Percentiles rank a stretch among this genome's conserved stretches.
These are phyloP conservation scores for Macrophya alboannulata DNA, from an alignment of 2,888 invertebrate genomes.

Conservation along the genomic window DNA sequence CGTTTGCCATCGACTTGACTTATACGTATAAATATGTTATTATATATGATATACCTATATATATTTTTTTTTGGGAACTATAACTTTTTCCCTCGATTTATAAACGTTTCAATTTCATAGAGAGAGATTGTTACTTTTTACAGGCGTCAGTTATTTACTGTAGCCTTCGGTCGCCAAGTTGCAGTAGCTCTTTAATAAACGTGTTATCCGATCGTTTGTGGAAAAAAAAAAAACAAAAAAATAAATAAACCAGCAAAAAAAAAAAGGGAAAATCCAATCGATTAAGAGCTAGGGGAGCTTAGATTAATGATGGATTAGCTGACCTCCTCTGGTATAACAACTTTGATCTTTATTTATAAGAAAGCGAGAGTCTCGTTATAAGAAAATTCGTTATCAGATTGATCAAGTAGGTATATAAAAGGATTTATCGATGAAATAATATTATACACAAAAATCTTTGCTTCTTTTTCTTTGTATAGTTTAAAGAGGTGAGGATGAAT, in stretches of 20 bases:
- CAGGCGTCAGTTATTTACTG: neutral
- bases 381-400: neutral
- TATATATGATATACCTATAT: no score
- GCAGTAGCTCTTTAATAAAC: neutral
- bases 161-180: neutral
- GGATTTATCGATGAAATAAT: neutral
- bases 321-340: constrained; percentile 16
- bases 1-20: constrained; percentile 2
- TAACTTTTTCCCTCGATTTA: neutral
- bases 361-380: constrained; percentile 1
- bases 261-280: neutral
- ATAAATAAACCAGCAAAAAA: no score
- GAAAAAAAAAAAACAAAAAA: neutral
- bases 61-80: neutral
- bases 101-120: neutral
- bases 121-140: neutral
- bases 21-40: neutral
- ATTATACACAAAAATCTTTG: neutral
- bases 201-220: constrained; percentile 1
- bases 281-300: constrained; percentile 1
- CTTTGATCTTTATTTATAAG: constrained; percentile 28
- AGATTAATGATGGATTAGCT: constrained; percentile 37
- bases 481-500: neutral
- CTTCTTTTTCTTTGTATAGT: neutral
- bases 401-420: neutral